Base-by-base conservation (phyloP, 2,888 invertebrate genomes). In the Strigamia transsilvanica region DNA sequence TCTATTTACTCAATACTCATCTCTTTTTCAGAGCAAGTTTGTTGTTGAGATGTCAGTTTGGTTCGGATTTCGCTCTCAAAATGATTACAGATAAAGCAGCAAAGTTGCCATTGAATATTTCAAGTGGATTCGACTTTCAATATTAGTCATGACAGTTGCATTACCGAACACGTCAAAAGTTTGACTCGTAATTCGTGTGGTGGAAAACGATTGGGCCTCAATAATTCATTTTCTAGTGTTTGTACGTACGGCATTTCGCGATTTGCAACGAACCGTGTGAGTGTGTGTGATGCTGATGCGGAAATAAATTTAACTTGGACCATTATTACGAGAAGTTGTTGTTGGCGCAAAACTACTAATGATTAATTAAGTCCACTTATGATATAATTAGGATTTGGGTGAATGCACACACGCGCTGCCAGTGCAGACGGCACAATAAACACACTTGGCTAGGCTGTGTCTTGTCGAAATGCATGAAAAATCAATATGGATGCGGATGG, bases 121-220 rank as follows among this genome's bases (percentile, higher is more conserved):
- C 73, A 73, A 73, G 32, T 73, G 73, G 73, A 10, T 6, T 38
- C 6, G 38, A 38, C 38, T 73, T 32, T 73, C 32, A 73, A 27
- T 73, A 73, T 73, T 27, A 32, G 73, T 32, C 56, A 73, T 73
- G 73, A 73, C 73, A 73, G 73, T 73, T 73, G 73, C 73, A 73
- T 73, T 73, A 73, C 27, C 73, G 27, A 13, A 32, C 18, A 15
- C 73, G 73, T 73, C 73, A 73, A 27, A 73, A 73, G 27, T 73
- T 73, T 73, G 27, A 0, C 15, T 18, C 46, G 46, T 46, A 46
- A 46, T 46, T 46, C 18, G 61, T 66, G 18, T 7, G 10, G 21
- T 10, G n/a, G 61, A 66, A 66, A 15, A 18, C 56, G n/a, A 56
- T 73, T 73, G 73, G n/a, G 32, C 13, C 3, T 73, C 27, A 73